A percentile compares a stretch with the other conserved stretches of the same genome.
Evolutionary conservation across 2,113 vertebrate species (phyloP).

Genomic region (Scomber colias): DNA sequence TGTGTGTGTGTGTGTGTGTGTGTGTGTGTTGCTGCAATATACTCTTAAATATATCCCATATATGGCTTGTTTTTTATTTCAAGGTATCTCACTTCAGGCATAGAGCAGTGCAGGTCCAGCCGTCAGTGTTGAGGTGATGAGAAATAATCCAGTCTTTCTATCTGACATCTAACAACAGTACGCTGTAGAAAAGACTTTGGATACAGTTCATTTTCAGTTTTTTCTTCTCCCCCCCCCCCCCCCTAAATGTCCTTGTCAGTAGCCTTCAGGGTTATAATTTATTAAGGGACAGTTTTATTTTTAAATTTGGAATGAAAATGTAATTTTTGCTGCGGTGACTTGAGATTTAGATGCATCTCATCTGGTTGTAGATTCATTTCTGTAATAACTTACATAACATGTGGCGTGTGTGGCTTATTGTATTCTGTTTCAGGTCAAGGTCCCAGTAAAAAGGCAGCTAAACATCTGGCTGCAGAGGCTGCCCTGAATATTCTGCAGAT

Average conservation of each 20-base stretch:
- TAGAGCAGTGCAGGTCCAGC: constrained; percentile 23
- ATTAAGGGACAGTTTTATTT: no score
- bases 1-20: not conserved
- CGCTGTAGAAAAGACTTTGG: no score
- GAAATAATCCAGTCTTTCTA: constrained; percentile 1
- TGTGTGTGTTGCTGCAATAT: not conserved
- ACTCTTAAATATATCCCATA: not conserved
- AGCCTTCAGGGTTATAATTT: not conserved
- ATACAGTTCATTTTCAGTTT: no score
- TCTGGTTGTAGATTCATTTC: not conserved
- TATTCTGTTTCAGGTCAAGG: constrained; percentile 86
- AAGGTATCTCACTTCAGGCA: constrained; percentile 25
- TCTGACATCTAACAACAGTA: not conserved
- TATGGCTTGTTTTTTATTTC: constrained; percentile 2
- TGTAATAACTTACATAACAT: not conserved
- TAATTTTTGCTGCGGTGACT: not conserved
- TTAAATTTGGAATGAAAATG: not conserved
- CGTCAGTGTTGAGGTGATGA: constrained; percentile 26
- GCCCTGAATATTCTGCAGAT: constrained; percentile 86
- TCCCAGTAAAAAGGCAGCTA: constrained; percentile 92
- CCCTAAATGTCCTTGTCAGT: no score
- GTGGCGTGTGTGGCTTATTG: not conserved
- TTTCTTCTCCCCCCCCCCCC: no score
- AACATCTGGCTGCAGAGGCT: constrained; percentile 91
- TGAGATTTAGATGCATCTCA: not conserved